These are phyloP conservation scores for Bathynomus jamesi DNA, from an alignment of 1,140 invertebrate species.

Conservation along the genomic window DNA sequence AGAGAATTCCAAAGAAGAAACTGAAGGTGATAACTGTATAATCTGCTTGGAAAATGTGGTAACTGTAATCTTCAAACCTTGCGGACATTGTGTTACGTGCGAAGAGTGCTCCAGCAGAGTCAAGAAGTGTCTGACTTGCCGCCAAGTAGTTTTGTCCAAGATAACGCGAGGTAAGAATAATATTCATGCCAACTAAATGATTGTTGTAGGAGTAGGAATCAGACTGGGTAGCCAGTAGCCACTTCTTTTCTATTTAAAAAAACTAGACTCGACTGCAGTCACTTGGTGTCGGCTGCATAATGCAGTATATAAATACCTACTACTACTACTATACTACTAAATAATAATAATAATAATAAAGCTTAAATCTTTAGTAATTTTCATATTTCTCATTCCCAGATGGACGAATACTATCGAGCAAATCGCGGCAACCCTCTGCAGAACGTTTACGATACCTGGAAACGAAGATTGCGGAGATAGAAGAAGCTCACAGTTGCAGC, in stretches of 20 bases:
- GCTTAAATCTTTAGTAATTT: no score
- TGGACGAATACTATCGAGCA: constrained; percentile 17
- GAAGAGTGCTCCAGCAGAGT: constrained; percentile 66
- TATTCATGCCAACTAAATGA: no score
- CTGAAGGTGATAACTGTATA: constrained; percentile 51
- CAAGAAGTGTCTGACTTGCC: constrained; percentile 70
- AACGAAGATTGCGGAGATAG: constrained; percentile 75
- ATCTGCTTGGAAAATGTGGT: constrained; percentile 61
- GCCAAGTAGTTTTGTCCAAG: constrained; percentile 40
- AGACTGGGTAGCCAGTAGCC: no score
- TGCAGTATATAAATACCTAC: no score
- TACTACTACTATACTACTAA: no score
- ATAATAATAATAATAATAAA: neutral
- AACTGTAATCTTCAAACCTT: constrained; percentile 61
- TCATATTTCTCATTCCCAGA: constrained; percentile 17
- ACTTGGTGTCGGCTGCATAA: no score
- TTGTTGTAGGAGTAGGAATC: no score
- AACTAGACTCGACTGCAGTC: no score
- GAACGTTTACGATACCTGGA: constrained; percentile 64
- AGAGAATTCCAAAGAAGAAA: constrained; percentile 14
- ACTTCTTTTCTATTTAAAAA: no score
- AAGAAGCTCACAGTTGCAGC: constrained; percentile 68
- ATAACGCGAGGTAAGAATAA: constrained; percentile 35
- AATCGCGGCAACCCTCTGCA: constrained; percentile 42
- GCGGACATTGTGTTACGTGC: constrained; percentile 64